These are phyloP conservation scores for Mya arenaria DNA, from an alignment of 1,140 invertebrate species.

Conservation along the genomic window DNA sequence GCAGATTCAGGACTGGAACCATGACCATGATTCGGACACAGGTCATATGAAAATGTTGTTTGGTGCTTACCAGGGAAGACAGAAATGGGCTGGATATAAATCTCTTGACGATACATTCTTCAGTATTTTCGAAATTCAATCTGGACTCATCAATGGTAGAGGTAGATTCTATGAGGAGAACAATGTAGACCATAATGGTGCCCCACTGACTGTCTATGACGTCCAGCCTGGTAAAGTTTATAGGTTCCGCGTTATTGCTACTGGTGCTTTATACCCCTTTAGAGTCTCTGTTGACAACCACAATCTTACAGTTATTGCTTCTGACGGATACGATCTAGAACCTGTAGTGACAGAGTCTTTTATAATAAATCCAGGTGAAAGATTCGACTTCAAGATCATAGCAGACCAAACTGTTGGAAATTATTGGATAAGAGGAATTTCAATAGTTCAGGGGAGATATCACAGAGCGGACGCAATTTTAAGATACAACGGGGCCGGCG, in stretches of 20 bases:
- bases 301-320: constrained; percentile 88
- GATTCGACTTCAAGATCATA: constrained; percentile 92
- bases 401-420: constrained; percentile 87
- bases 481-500: constrained; percentile 87
- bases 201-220: constrained; percentile 67
- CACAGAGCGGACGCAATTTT: constrained; percentile 85
- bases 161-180: constrained; percentile 64
- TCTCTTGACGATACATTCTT: constrained; percentile 60
- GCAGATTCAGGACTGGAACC: constrained; percentile 73
- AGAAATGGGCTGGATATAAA: constrained; percentile 35
- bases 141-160: constrained; percentile 76
- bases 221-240: constrained; percentile 62
- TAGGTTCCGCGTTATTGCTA: constrained; percentile 72
- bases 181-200: constrained; percentile 60
- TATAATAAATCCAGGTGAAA: constrained; percentile 85
- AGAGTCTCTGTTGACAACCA: constrained; percentile 91
- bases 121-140: constrained; percentile 65
- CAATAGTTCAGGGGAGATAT: constrained; percentile 55
- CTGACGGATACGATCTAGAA: constrained; percentile 90
- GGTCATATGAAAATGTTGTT: constrained; percentile 66
- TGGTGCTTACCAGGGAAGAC: constrained; percentile 58
- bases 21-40: constrained; percentile 67
- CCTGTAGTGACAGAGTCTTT: constrained; percentile 84
- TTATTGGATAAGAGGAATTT: constrained; percentile 91
- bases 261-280: constrained; percentile 70